These are phyloP conservation scores for Drosophila ercepeae DNA, from an alignment of 1,140 invertebrate genomes.

Conservation along the genomic window DNA sequence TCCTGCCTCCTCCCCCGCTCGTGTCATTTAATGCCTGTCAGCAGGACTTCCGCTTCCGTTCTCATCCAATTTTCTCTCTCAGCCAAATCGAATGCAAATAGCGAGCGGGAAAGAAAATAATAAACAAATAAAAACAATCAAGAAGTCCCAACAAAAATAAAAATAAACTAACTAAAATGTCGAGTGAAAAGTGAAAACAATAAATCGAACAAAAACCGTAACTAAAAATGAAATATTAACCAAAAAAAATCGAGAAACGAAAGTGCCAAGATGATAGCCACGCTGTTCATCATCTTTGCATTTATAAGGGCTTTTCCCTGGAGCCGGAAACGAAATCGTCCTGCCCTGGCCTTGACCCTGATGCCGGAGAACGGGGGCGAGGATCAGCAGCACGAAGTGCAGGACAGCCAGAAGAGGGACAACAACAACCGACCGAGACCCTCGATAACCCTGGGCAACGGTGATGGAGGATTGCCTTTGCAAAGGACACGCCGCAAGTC, in stretches of 20 bases:
- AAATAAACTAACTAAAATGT: conserved; percentile 38
- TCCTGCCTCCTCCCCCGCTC: background rate
- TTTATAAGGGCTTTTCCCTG: conserved; percentile 83
- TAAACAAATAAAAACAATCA: background rate
- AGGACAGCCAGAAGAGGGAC: conserved; percentile 33
- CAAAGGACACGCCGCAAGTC: conserved; percentile 62
- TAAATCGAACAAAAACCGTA: conserved; percentile 8
- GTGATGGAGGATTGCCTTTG: conserved; percentile 31
- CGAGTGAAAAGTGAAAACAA: conserved; percentile 4
- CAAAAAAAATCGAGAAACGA: background rate
- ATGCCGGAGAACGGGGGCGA: conserved; percentile 20
- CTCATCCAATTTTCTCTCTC: background rate
- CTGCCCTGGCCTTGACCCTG: conserved; percentile 51
- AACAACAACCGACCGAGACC: conserved; percentile 58
- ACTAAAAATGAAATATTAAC: conserved; percentile 9
- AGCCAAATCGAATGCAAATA: background rate
- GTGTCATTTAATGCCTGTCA: background rate
- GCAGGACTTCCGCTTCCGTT: conserved; percentile 1
- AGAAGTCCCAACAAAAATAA: background rate
- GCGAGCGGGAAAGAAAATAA: background rate
- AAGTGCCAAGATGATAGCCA: conserved; percentile 74
- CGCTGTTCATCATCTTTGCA: conserved; percentile 82
- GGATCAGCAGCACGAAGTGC: conserved; percentile 14
- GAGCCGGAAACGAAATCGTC: conserved; percentile 60
- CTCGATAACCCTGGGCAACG: conserved; percentile 57